Evolutionary conservation across 2,797 vertebrate genomes (phyloP), one percentile per base, ranked within the genome.

Genomic region (Decapterus maruadsi): DNA sequence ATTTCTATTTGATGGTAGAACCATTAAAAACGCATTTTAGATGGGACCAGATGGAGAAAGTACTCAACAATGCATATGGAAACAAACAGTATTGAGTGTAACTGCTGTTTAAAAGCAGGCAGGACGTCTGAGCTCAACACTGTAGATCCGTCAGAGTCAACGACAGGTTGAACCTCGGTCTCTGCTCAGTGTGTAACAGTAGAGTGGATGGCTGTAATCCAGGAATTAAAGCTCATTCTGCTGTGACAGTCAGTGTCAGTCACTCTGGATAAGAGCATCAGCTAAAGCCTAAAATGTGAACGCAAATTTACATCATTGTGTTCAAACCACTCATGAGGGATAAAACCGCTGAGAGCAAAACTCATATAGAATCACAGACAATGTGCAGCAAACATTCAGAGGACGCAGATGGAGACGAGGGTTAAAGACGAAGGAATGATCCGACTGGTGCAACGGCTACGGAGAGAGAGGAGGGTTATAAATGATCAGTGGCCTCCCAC

Each of bases 191-290:
- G 3, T 20, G 59, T 45, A 2, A 45, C 57, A 29, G 55, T 0
- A 6, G 50, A 79, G 72, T 20, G 51, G 55, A 54, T 51, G 72
- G 68, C 65, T 19, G 81, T 77, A 78, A 90, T 90, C 86, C 81
- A 45, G 77, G 81, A 90, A 81, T 82, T 88, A 82, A 77, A 83
- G 68, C 61, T 72, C 56, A 45, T 36, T 72, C 70, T 22, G 17
- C 77, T 26, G 71, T 34, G 66, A 20, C 62, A 26, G 26, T 57
- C 80, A 6, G 55, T 64, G 72, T 74, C 68, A 17, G 58, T 77
- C 84, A 68, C 76, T 75, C 56, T 16, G 72, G 81, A 82, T 88
- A 79, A 85, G 63, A 82, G 83, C 81, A 75, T 78, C 77, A 43
- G 56, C 74, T 70, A 68, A 77, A 79, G 72, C 73, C 65, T 36